A percentile compares a stretch with the other conserved stretches of the same genome.
phyloP scores from a whole-genome alignment of 2,888 invertebrate species.

The Camponotus fellah region DNA sequence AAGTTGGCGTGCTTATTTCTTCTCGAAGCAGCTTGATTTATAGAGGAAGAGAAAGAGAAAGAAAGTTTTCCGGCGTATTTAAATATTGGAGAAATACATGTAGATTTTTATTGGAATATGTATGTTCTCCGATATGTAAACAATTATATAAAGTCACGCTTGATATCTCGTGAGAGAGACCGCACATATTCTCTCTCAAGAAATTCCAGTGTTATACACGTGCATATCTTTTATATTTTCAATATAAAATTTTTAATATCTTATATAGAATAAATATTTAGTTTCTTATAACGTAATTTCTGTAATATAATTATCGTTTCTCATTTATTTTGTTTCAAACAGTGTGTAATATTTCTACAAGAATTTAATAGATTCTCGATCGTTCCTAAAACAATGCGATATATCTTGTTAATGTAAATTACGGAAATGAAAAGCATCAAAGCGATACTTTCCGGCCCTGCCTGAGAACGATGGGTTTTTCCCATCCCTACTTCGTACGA shows the following conservation, averaged over 20 bases:
- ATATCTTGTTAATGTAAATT: not conserved
- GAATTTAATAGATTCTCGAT: not conserved
- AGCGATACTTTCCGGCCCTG: conserved; percentile 56
- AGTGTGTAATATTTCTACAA: not conserved
- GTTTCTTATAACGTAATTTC: not conserved
- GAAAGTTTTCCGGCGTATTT: not conserved
- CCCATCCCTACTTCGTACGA: conserved; percentile 69
- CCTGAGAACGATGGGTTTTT: conserved; percentile 76
- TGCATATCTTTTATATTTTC: not conserved
- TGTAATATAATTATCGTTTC: not conserved
- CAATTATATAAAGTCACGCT: not conserved
- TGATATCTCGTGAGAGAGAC: not conserved
- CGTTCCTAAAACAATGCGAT: not conserved
- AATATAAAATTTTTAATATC: not conserved
- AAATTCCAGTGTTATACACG: not conserved
- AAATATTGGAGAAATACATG: not conserved
- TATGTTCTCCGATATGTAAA: not conserved
- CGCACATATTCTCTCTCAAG: not conserved
- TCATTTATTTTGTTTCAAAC: not conserved
- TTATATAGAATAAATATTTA: not conserved
- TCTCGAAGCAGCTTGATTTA: not conserved
- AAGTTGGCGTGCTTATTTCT: not conserved
- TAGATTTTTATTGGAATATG: not conserved
- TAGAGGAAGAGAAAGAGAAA: not conserved
- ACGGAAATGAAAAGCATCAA: conserved; percentile 4